Base-by-base conservation (phyloP, 2,888 invertebrate species). In the Dynastes hyllus region DNA sequence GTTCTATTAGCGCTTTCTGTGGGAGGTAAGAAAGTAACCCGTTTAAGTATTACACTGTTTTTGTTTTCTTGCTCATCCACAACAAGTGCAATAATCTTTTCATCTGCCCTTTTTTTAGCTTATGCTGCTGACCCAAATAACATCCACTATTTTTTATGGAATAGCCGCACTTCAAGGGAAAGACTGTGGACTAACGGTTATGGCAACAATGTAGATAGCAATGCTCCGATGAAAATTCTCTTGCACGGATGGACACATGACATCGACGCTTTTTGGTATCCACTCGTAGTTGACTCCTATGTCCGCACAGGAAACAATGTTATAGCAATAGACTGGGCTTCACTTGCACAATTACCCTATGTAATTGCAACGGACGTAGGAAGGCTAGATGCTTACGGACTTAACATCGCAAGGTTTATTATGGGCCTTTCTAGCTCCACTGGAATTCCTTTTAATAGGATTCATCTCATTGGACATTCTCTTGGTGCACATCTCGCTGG, bases 381-480 rank as follows among this genome's bases (percentile, higher is more conserved):
- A 16, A 45, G 73, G 27, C 37, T 71, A 32, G 71, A 71, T 22
- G 65, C 61, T 37, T 29, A 73, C 13, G 55, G 71, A 8, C 27
- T 71, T 65, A 63, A 71, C 66, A 65, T 78, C 29, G 78, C 78
- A 22, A 32, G 71, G 29, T 78, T 78, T 51, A 71, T 78, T n/a
- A 50, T 73, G 6, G 78, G 66, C 3, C 63, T 78, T 16, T 73
- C 78, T 4, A 53, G n/a, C 13, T 22, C 73, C 6, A 63, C 27
- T 37, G 78, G 73, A 53, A 78, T 78, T 27, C 78, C 78, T 16
- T 76, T 84, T 9, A 61, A 82, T 29, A 82, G 84, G 29, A 69
- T 85, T 3, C 87, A 88, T 80, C 16, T 88, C 16, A 83, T 87
- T 37, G 87, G 87, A 0, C 88, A 87, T 82, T 88, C 88, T 29